Percentiles rank a stretch among this genome's conserved stretches.
These are phyloP conservation scores for Charina bottae DNA, from an alignment of 2,113 vertebrate species.

Conservation along the genomic window DNA sequence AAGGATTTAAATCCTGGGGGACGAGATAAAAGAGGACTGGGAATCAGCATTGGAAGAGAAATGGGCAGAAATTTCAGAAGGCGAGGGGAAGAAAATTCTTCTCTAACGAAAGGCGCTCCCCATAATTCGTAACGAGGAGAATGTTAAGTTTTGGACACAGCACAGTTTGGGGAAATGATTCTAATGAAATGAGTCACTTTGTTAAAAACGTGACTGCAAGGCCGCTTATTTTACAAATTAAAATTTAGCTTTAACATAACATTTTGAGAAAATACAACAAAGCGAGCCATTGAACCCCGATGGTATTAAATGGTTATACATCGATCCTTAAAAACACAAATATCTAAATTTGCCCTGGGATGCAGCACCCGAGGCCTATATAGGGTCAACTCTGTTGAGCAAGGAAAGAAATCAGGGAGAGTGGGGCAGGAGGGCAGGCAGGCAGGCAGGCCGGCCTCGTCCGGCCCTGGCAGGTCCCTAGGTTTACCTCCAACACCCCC, in stretches of 20 bases:
- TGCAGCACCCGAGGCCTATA: neutral
- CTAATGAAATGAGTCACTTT: neutral
- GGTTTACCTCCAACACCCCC: neutral
- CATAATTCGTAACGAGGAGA: neutral
- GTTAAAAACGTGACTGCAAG: neutral
- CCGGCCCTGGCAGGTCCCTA: neutral
- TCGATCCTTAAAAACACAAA: neutral
- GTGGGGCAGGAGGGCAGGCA: neutral
- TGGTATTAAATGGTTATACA: neutral
- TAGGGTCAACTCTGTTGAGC: neutral
- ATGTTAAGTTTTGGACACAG: neutral
- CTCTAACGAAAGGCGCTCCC: neutral
- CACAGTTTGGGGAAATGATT: neutral
- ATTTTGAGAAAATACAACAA: neutral
- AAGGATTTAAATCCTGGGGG: neutral
- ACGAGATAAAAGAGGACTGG: neutral
- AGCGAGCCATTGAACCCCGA: neutral
- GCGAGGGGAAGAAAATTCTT: neutral
- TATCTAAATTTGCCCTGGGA: too few relatives aligned
- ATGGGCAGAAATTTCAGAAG: neutral
- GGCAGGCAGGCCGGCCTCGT: neutral
- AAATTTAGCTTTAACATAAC: neutral
- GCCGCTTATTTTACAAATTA: neutral
- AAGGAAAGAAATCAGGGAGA: neutral
- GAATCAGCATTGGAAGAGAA: neutral